Evolutionary conservation across 2,888 invertebrate genomes (phyloP).

Genomic region (Apotomis betuletana): DNA sequence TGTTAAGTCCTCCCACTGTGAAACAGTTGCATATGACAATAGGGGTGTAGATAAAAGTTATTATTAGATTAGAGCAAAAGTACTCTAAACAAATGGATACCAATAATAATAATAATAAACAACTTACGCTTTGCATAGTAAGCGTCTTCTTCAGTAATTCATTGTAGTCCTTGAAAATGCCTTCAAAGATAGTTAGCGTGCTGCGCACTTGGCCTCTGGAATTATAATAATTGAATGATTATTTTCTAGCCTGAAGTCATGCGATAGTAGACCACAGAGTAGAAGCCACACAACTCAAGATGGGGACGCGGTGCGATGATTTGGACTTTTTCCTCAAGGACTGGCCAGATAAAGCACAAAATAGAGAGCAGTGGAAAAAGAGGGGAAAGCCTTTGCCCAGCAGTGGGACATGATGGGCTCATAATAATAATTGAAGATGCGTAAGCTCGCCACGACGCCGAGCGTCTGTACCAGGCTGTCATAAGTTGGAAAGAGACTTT

Average conservation of each 20-base stretch:
- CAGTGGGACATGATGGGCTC: too few species aligned
- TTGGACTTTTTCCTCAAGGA: too few species aligned
- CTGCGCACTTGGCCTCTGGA: slow-evolving; percentile 71
- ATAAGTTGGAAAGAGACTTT: slow-evolving; percentile 52
- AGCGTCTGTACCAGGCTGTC: slow-evolving; percentile 65
- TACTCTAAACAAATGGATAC: too few species aligned
- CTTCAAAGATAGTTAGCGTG: slow-evolving; percentile 72
- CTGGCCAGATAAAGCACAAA: too few species aligned
- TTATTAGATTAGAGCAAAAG: too few species aligned
- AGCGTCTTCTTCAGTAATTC: slow-evolving; percentile 63
- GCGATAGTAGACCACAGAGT: slow-evolving; percentile 43
- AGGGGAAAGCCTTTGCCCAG: too few species aligned
- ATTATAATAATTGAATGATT: slow-evolving; percentile 24
- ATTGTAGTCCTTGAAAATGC: slow-evolving; percentile 75
- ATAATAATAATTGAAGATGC: slow-evolving; percentile 53
- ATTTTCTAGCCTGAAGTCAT: slow-evolving; percentile 60
- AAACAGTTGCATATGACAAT: too few species aligned
- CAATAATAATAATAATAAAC: slow-evolving; percentile 26
- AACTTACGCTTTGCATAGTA: slow-evolving; percentile 48
- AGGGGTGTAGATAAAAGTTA: too few species aligned
- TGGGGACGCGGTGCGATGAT: too few species aligned
- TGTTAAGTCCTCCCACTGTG: too few species aligned
- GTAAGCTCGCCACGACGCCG: slow-evolving; percentile 61
- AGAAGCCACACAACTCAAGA: too few species aligned
- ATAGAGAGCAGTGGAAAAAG: too few species aligned